Evolutionary conservation across 2,113 vertebrate species (phyloP), one percentile per base, ranked within the genome.

Genomic region (Nothocercus julius): DNA sequence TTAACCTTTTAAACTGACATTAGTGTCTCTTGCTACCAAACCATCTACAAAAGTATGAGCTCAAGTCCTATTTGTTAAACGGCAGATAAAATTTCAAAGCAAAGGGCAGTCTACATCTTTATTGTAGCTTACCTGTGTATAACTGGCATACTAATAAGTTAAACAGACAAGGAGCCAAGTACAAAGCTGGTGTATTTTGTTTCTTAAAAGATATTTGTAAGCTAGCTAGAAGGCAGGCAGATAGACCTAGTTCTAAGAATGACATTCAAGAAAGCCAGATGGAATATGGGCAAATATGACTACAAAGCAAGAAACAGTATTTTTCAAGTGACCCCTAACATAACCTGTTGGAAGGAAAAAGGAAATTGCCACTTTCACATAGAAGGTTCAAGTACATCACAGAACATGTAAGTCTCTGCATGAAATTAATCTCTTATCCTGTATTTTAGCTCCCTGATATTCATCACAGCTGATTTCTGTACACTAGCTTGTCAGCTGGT

Each of bases 91-190:
- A 68, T 67, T 56, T 7, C 61, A 32, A 87, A 82, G 70, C 25
- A 76, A 83, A 54, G 54, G n/a, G 68, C 44, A 76, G 44, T 38
- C 66, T 70, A 54, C 5, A 70, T 30, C 24, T 84, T 47, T 58
- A 87, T 44, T 27, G 42, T 49, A 85, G 47, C 38, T 45, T 66
- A 44, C 70, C 80, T 30, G 78, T 28, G n/a, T 34, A 15, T 6
- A 82, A 74, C 45, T 72, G 59, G 19, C 13, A 6, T 42, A 91
- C 30, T 87, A 51, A 90, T 28, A 45, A 53, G 40, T 53, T 87
- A 63, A n/a, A 91, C 53, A 93, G 73, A 64, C 82, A 90, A 47
- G 74, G 54, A 87, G 77, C 56, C 67, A 95, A 58, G 67, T 76
- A 85, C 54, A 85, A 93, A 95, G 89, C 82, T 68, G 63, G 56